Base-by-base conservation (phyloP, 1,140 invertebrate genomes). In the Magallana gigas region DNA sequence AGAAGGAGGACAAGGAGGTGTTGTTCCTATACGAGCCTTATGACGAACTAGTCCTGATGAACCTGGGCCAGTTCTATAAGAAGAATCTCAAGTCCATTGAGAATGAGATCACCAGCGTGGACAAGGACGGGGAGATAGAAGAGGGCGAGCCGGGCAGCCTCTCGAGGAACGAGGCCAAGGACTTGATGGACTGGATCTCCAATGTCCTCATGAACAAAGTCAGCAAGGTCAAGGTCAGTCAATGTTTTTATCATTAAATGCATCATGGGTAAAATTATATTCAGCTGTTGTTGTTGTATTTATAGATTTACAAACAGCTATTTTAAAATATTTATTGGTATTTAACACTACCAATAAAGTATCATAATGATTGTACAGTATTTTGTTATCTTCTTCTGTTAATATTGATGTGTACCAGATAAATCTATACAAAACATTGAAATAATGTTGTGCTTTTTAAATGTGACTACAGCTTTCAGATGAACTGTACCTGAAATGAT, bases 11-110 rank as follows among this genome's bases (percentile, higher is more conserved):
- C 88, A 96, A 97, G 5, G 98, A 99, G 95, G 98, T 99, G 1
- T 94, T 99, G 3, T 99, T 99, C 94, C 98, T 98, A 93, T 99
- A 98, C 92, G 98, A 99, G 92, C 97, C 97, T 0, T 98, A 99
- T 91, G 99, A 99, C 95, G 99, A 99, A 95, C 95, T 99, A 36
- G 98, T 99, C 11, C 95, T 99, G 0, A 97, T 99, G 96, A 97
- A 99, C 91, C 94, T 99, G 29, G 96, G 96, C 90, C 96, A 98
- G 92, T 99, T 98, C 93, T 97, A 97, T 88, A 96, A 96, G 82
- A 97, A 97, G 91, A 96, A 96, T 84, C 95, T 99, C 0, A 96
- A 97, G 0, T 99, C 98, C 0, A 97, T 99, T 8, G 98, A 99
- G 95, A 99, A 98, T 94, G 98, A 99, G 94, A 97, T 99, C 9